Evolutionary conservation across 2,113 vertebrate species (phyloP).

Genomic region (Salvelinus sp.): DNA sequence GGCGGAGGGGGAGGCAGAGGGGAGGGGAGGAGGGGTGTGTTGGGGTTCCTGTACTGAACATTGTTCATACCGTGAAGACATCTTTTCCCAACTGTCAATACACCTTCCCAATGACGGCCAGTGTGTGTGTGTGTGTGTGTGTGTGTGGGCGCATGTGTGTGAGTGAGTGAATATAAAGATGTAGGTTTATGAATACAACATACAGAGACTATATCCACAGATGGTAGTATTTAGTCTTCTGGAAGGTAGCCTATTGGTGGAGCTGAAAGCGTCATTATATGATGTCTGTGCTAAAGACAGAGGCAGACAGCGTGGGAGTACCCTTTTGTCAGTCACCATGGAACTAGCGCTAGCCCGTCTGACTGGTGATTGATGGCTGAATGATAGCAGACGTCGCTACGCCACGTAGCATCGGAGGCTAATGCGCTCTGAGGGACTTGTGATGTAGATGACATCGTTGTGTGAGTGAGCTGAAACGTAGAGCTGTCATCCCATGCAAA

Average conservation of each 20-base stretch:
- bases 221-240: not conserved
- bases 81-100: constrained; percentile 48
- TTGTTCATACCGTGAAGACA: constrained; percentile 59
- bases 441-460: constrained; percentile 29
- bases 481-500: constrained; percentile 60
- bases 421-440: constrained; percentile 48
- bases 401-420: constrained; percentile 7
- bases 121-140: not conserved
- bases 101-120: constrained; percentile 15
- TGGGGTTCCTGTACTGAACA: constrained; percentile 42
- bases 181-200: too few relatives aligned
- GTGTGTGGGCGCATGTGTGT: too few relatives aligned
- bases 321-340: constrained; percentile 29
- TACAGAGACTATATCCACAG: not conserved
- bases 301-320: constrained; percentile 44
- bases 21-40: constrained; percentile 27
- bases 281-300: constrained; percentile 28
- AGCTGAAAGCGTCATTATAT: constrained; percentile 41
- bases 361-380: constrained; percentile 58
- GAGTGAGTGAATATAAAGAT: not conserved
- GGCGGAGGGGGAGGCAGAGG: constrained; percentile 34
- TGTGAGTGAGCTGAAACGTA: constrained; percentile 47
- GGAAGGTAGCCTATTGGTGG: not conserved
- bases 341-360: not conserved
- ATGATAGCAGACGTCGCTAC: constrained; percentile 32